Percentiles rank a stretch among this genome's conserved stretches.
Evolutionary conservation across 2,113 vertebrate genomes (phyloP).

Genomic region (Silurus meridionalis): DNA sequence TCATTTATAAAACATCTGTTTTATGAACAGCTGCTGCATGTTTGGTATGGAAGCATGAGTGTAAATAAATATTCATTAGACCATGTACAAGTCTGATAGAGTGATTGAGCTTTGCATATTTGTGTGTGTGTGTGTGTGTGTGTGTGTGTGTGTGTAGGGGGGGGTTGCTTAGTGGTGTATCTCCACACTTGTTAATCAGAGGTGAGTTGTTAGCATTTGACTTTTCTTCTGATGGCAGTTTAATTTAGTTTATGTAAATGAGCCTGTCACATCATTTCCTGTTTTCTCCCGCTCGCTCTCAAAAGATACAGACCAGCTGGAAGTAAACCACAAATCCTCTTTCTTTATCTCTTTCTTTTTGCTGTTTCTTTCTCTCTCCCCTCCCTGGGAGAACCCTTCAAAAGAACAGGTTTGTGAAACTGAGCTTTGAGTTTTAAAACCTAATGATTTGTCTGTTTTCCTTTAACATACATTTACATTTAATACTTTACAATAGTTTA

Average conservation of each 20-base stretch:
- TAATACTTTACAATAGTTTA: too few species aligned
- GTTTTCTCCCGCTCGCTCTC: neutral
- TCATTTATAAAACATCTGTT: neutral
- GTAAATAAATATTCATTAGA: too few species aligned
- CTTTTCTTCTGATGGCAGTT: neutral
- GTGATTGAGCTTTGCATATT: too few species aligned
- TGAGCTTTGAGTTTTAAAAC: too few species aligned
- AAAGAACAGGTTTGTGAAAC: too few species aligned
- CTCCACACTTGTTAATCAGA: neutral
- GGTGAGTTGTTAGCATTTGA: neutral
- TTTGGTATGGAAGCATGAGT: too few species aligned
- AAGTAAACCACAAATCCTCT: neutral
- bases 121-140: too few species aligned
- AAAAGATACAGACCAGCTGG: neutral
- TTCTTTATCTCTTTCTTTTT: neutral
- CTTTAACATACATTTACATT: too few species aligned
- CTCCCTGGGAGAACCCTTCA: neutral
- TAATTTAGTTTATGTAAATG: slow-evolving; percentile 28
- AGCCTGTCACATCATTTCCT: slow-evolving; percentile 11
- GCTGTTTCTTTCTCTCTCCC: neutral
- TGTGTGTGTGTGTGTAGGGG: neutral
- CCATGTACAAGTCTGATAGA: too few species aligned
- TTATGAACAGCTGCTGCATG: neutral
- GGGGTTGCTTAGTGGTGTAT: neutral
- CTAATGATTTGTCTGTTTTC: too few species aligned